Evolutionary conservation across 2,888 invertebrate species (phyloP).

Genomic region (Colletes collaris): DNA sequence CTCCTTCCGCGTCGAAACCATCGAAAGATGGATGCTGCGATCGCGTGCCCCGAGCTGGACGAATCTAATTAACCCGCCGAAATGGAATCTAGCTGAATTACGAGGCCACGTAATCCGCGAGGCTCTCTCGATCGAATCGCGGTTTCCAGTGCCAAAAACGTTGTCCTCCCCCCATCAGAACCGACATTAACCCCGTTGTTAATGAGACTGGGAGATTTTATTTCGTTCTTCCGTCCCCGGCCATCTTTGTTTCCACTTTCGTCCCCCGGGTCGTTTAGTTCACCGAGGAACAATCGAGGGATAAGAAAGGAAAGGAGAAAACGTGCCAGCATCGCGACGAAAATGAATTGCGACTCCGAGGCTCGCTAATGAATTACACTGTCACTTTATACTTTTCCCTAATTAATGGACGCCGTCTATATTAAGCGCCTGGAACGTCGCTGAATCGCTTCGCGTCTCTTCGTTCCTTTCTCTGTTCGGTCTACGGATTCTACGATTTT

Average conservation of each 20-base stretch:
- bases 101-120: conserved; percentile 31
- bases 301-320: conserved; percentile 35
- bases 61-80: conserved; percentile 58
- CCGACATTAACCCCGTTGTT: conserved; percentile 18
- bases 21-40: conserved; percentile 50
- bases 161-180: not conserved
- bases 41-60: conserved; percentile 43
- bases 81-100: conserved; percentile 53
- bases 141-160: conserved; percentile 20
- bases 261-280: conserved; percentile 32
- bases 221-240: not conserved
- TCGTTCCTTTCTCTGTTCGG: not conserved
- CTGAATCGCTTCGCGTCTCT: conserved; percentile 31
- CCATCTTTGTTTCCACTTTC: not conserved
- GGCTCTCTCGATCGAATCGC: conserved; percentile 24
- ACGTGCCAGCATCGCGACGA: conserved; percentile 9
- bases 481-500: not conserved
- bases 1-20: conserved; percentile 34
- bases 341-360: conserved; percentile 34
- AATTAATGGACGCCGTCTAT: conserved; percentile 48
- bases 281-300: conserved; percentile 41
- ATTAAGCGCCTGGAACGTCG: conserved; percentile 26
- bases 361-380: conserved; percentile 45
- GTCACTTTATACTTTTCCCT: conserved; percentile 73
- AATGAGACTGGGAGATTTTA: conserved; percentile 25